Evolutionary conservation across 2,797 vertebrate species (phyloP).

Genomic region (Euphonia xanthogaster): DNA sequence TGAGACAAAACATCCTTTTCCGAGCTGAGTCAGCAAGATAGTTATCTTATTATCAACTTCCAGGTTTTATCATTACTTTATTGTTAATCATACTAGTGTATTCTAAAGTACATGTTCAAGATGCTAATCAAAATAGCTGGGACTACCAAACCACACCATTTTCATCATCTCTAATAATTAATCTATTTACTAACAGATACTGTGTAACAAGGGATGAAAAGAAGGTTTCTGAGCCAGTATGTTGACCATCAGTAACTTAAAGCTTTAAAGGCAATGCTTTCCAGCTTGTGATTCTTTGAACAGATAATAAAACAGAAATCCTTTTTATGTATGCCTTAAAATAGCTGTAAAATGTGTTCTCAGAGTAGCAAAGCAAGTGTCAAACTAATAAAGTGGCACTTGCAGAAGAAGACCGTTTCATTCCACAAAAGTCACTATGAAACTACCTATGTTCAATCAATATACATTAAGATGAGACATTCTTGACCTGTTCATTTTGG

Average conservation of each 20-base stretch:
- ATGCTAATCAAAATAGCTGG: neutral
- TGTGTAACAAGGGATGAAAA: neutral
- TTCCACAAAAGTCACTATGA: neutral
- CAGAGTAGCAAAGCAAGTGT: neutral
- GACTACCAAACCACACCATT: neutral
- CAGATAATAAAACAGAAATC: neutral
- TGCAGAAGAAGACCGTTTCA: neutral
- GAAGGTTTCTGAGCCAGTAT: neutral
- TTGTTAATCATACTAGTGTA: neutral
- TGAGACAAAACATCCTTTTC: neutral
- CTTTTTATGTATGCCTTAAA: neutral
- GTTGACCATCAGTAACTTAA: neutral
- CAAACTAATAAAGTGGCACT: neutral
- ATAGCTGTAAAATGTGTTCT: neutral
- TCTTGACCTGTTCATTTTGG: neutral
- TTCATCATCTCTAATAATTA: neutral
- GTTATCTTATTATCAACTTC: neutral
- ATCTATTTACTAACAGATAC: neutral
- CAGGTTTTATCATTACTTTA: neutral
- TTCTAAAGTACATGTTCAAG: neutral
- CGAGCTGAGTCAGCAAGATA: neutral
- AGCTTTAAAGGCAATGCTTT: neutral
- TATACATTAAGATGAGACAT: neutral
- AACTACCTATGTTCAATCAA: neutral
- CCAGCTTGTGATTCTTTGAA: neutral